These are phyloP conservation scores for Cavia porcellus DNA, from an alignment of 2,113 vertebrate species.

Conservation along the genomic window DNA sequence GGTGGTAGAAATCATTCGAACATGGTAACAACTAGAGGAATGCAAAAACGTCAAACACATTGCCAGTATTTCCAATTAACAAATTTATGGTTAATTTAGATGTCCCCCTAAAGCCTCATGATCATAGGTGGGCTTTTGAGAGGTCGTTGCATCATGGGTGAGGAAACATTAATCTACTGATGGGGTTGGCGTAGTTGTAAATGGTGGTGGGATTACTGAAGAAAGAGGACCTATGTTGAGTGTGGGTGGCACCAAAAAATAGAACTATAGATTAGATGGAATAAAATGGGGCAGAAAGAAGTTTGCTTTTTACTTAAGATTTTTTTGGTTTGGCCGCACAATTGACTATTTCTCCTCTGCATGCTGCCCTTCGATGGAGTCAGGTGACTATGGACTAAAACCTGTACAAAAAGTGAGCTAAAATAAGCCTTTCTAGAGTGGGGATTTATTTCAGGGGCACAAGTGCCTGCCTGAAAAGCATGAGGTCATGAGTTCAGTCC, in stretches of 20 bases:
- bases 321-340: neutral
- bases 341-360: neutral
- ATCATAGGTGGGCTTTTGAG: neutral
- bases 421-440: neutral
- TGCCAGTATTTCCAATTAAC: neutral
- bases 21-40: neutral
- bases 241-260: neutral
- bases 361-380: neutral
- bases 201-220: neutral
- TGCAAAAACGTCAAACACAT: constrained; percentile 17
- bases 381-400: neutral
- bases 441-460: no score
- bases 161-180: neutral
- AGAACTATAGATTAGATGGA: neutral
- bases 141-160: neutral
- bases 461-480: no score
- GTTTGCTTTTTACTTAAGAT: neutral
- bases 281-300: neutral
- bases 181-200: neutral
- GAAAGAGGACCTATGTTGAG: neutral
- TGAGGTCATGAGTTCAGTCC: no score
- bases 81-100: neutral
- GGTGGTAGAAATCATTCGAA: neutral
- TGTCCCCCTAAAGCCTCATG: neutral
- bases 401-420: neutral